Conservation (phyloP, 2,113 vertebrate species). For the Lepisosteus oculatus region DNA sequence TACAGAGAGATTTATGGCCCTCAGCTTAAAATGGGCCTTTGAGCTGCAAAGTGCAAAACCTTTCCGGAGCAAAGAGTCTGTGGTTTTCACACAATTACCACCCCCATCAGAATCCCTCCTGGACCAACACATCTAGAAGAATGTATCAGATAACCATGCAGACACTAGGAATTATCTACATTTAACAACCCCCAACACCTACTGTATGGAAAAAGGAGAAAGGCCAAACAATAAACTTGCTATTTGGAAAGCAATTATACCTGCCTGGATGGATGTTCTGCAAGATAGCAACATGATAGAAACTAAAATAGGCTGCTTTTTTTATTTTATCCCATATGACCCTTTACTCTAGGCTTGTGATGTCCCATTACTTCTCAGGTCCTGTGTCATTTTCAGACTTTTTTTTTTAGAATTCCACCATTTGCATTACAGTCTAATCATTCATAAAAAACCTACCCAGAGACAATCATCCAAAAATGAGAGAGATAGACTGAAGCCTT, state of each 20-base stretch:
- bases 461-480: too few relatives aligned
- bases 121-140: not conserved
- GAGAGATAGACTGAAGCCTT: too few relatives aligned
- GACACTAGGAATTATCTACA: not conserved
- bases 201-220: not conserved
- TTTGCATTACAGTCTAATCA: too few relatives aligned
- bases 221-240: not conserved
- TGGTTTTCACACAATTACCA: not conserved
- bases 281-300: not conserved
- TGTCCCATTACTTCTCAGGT: too few relatives aligned
- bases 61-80: not conserved
- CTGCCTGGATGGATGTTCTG: not conserved
- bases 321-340: not conserved
- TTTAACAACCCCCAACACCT: not conserved
- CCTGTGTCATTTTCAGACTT: too few relatives aligned
- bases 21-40: not conserved
- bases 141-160: not conserved
- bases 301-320: not conserved
- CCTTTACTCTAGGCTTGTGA: not conserved
- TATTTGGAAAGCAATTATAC: not conserved
- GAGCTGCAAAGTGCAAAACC: not conserved
- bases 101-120: not conserved
- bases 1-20: not conserved
- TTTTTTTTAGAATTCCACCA: too few relatives aligned
- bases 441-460: too few relatives aligned